Evolutionary conservation across 1,140 invertebrate genomes (phyloP), one percentile per base, ranked within the genome.

Genomic region (Drosophila setifemur): DNA sequence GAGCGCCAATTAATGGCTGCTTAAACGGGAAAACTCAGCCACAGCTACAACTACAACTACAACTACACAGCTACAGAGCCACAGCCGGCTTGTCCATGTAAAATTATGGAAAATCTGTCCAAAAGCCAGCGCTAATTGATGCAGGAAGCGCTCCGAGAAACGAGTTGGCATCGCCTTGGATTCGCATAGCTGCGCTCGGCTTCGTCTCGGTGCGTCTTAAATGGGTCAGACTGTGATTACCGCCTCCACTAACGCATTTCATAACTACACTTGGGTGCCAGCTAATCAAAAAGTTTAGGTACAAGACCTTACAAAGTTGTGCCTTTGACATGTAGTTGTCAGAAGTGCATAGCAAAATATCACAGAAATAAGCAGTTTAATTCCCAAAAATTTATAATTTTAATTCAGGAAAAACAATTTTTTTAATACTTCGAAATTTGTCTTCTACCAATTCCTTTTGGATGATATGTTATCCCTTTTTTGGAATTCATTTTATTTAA

Each of bases 71-170:
- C 19, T 4, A 23, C n/a, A 3, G 4, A 19, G 18, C 18, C 23
- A 33, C 11, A 19, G 29, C 16, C 33, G 39, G 49, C 42, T 53
- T 57, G 67, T 52, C 68, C 68, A 53, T 61, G 69, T 70, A 73
- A 83, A 61, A 78, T 78, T 64, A 70, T 78, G 69, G 69, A 78
- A 74, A 83, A 77, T 82, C 54, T 55, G 39, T 42, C 63, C 42
- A 48, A 78, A 73, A 69, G 49, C 49, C 52, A 73, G 21, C 64
- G 72, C 72, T 86, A 86, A 81, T 86, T 86, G 81, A 81, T 76
- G 75, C 81, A 86, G 81, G 81, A 86, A 86, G 75, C 75, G 79
- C 70, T 42, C 45, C 67, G 64, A 28, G 37, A 76, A 74, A 78
- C 78, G 53, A 57, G 78, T 83, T 81, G 78, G 67, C 68, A 52